Evolutionary conservation across 2,113 vertebrate species (phyloP).

Genomic region (Lampris incognitus): DNA sequence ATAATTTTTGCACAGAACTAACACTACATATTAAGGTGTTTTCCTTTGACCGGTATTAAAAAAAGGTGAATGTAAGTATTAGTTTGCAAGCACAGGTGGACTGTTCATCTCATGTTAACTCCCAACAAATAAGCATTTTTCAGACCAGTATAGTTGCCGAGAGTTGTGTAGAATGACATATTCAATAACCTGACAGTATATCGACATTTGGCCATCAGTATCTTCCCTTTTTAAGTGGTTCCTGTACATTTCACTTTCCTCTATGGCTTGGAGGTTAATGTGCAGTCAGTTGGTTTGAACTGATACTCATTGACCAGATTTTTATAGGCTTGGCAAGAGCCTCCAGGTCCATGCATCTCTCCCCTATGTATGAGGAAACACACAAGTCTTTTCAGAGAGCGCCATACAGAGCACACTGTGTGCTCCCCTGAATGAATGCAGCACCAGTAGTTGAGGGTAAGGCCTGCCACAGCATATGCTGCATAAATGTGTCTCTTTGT

Average conservation of each 20-base stretch:
- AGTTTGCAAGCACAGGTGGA: neutral
- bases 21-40: too few species aligned
- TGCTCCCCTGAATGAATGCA: conserved; percentile 71
- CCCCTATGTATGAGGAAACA: conserved; percentile 11
- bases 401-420: conserved; percentile 63
- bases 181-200: conserved; percentile 4
- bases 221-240: conserved; percentile 25
- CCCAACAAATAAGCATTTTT: conserved; percentile 9
- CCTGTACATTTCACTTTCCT: conserved; percentile 53
- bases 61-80: too few species aligned
- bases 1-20: too few species aligned
- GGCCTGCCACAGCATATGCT: conserved; percentile 32
- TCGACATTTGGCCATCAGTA: conserved; percentile 34
- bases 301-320: conserved; percentile 38
- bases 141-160: conserved; percentile 21
- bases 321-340: conserved; percentile 27
- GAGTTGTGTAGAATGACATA: conserved; percentile 2
- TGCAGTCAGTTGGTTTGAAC: conserved; percentile 32
- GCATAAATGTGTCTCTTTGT: conserved; percentile 67
- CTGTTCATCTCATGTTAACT: neutral
- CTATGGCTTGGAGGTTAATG: conserved; percentile 43
- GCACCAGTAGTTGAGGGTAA: conserved; percentile 33
- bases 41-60: too few species aligned
- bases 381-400: conserved; percentile 56
- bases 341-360: conserved; percentile 23